These are phyloP conservation scores for Drosophila mulleri DNA, from an alignment of 2,888 invertebrate species.

Conservation along the genomic window DNA sequence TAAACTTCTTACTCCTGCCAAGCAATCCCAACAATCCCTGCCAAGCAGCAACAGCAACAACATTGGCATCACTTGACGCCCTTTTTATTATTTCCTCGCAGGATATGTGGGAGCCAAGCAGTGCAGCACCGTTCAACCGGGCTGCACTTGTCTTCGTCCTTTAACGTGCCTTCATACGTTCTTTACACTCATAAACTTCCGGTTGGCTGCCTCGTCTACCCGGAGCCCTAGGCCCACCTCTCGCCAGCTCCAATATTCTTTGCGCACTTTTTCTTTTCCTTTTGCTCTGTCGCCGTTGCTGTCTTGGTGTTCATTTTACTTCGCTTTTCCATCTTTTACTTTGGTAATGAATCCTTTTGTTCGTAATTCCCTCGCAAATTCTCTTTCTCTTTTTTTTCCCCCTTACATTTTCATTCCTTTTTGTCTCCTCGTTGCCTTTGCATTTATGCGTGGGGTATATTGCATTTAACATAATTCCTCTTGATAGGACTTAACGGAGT, in stretches of 20 bases:
- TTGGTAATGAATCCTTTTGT: conserved; percentile 79
- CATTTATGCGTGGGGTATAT: conserved; percentile 22
- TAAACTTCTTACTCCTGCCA: conserved; percentile 11
- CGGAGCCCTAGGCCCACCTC: not conserved
- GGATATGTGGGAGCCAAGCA: conserved; percentile 40
- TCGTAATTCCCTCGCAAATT: conserved; percentile 58
- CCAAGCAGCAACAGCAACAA: conserved; percentile 12
- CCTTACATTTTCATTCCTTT: conserved; percentile 19
- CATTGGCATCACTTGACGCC: conserved; percentile 55
- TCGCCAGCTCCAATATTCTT: conserved; percentile 28
- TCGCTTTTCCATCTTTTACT: conserved; percentile 72
- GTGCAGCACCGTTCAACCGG: conserved; percentile 35
- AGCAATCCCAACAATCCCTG: too few species aligned
- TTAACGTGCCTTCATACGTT: conserved; percentile 55
- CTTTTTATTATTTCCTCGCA: conserved; percentile 47
- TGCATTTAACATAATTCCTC: conserved; percentile 8
- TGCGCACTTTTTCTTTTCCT: conserved; percentile 16
- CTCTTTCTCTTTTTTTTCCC: conserved; percentile 6
- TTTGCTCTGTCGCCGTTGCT: conserved; percentile 1
- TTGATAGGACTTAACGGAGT: not conserved
- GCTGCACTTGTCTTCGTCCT: conserved; percentile 45
- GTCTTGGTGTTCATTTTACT: conserved; percentile 48
- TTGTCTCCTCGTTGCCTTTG: not conserved
- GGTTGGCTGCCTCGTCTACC: conserved; percentile 54
- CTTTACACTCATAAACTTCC: conserved; percentile 68